A percentile compares a stretch with the other conserved stretches of the same genome.
Conservation (phyloP, 1,140 invertebrate genomes). For the Pseudachorutes palmiensis region DNA sequence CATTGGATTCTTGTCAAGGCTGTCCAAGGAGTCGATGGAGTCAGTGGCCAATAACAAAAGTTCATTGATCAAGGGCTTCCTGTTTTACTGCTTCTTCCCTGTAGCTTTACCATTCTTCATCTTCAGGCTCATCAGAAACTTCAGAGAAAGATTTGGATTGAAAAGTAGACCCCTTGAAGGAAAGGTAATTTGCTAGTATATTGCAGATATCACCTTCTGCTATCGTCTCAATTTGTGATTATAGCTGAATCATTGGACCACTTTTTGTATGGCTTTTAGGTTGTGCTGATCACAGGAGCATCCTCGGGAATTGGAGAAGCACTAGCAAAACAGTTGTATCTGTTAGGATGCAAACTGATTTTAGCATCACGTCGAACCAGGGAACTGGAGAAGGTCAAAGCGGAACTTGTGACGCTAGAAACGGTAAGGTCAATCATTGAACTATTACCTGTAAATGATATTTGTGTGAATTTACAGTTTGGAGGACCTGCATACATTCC, state of each 20-base stretch:
- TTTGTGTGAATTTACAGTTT: constrained; percentile 44
- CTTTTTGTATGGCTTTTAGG: no score
- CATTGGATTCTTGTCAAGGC: no score
- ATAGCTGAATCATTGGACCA: no score
- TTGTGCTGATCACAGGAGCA: constrained; percentile 87
- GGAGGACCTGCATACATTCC: constrained; percentile 59
- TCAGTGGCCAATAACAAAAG: no score
- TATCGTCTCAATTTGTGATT: no score
- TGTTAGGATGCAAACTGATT: constrained; percentile 71
- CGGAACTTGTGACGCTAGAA: constrained; percentile 51
- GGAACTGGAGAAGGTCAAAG: constrained; percentile 69
- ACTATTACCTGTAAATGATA: not conserved
- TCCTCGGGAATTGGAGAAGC: constrained; percentile 88
- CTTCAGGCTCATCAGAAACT: constrained; percentile 14
- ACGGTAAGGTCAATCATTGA: constrained; percentile 23
- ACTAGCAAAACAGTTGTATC: constrained; percentile 75
- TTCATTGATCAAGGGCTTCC: constrained; percentile 10
- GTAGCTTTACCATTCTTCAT: constrained; percentile 23
- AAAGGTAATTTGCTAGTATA: constrained; percentile 21
- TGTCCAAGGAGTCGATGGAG: no score
- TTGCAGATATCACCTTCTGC: not conserved
- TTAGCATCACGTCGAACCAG: constrained; percentile 65
- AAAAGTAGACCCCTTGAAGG: constrained; percentile 27
- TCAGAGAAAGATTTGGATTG: constrained; percentile 28
- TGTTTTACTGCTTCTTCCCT: constrained; percentile 23